A percentile compares a stretch with the other conserved stretches of the same genome.
These are phyloP conservation scores for Diaprepes abbreviatus DNA, from an alignment of 2,888 invertebrate species.

Conservation along the genomic window DNA sequence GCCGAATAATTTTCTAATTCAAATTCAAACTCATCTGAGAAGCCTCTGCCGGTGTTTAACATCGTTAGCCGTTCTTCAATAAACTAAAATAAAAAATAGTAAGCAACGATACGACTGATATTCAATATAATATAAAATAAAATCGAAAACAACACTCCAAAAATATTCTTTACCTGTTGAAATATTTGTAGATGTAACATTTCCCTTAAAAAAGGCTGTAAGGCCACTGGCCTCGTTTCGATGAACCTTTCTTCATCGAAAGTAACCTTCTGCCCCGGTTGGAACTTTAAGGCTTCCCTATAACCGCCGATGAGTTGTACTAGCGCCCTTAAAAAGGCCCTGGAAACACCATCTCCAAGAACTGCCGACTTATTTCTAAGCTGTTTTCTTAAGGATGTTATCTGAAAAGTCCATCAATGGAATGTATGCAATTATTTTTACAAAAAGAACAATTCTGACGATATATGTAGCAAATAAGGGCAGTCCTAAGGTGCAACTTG, in stretches of 20 bases:
- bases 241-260: constrained; percentile 92
- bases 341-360: constrained; percentile 92
- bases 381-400: constrained; percentile 80
- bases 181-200: constrained; percentile 96
- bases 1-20: constrained; percentile 83
- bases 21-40: constrained; percentile 95
- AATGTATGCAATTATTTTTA: too few species aligned
- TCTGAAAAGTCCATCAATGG: too few species aligned
- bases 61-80: constrained; percentile 94
- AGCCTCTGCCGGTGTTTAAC: constrained; percentile 92
- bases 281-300: constrained; percentile 87
- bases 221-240: constrained; percentile 83
- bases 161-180: constrained; percentile 77
- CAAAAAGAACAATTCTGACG: too few species aligned
- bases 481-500: too few species aligned
- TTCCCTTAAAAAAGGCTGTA: constrained; percentile 91
- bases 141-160: neutral
- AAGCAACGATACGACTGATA: too few species aligned
- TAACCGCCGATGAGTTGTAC: constrained; percentile 96
- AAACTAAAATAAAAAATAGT: constrained; percentile 77
- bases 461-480: too few species aligned
- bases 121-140: neutral
- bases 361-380: constrained; percentile 82
- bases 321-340: constrained; percentile 91
- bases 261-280: constrained; percentile 81